These are phyloP conservation scores for Sphaerophoria taeniata DNA, from an alignment of 2,888 invertebrate genomes.

Conservation along the genomic window DNA sequence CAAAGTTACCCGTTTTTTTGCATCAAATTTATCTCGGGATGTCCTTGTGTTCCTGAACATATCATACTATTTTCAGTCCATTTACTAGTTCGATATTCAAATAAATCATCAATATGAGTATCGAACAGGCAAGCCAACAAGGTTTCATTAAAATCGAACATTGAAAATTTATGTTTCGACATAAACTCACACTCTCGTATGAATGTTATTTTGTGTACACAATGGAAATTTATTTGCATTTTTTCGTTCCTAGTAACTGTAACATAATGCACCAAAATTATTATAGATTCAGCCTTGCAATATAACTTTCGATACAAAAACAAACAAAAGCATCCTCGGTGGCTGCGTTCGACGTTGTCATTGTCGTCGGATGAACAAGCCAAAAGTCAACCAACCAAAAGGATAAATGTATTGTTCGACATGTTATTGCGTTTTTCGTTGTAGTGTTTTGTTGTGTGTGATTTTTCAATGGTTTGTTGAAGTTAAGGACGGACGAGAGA, in stretches of 20 bases:
- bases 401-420: constrained; percentile 16
- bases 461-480: neutral
- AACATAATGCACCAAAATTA: neutral
- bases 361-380: neutral
- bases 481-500: neutral
- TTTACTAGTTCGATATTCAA: neutral
- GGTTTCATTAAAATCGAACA: constrained; percentile 22
- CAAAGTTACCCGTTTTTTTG: too few relatives aligned
- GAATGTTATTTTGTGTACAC: neutral
- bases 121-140: neutral
- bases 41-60: too few relatives aligned
- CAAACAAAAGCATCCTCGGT: neutral
- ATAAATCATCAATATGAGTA: neutral
- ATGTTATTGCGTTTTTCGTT: constrained; percentile 21
- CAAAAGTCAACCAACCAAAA: constrained; percentile 30
- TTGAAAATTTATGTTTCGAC: neutral
- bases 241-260: constrained; percentile 3
- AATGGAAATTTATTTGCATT: neutral
- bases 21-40: too few relatives aligned
- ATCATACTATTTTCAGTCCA: too few relatives aligned
- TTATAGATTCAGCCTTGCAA: constrained; percentile 9
- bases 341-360: neutral
- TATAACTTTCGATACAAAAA: constrained; percentile 15
- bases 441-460: constrained; percentile 3
- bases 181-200: too few relatives aligned